phyloP scores from a whole-genome alignment of 2,797 vertebrate genomes.

The Cossypha niveicapilla region DNA sequence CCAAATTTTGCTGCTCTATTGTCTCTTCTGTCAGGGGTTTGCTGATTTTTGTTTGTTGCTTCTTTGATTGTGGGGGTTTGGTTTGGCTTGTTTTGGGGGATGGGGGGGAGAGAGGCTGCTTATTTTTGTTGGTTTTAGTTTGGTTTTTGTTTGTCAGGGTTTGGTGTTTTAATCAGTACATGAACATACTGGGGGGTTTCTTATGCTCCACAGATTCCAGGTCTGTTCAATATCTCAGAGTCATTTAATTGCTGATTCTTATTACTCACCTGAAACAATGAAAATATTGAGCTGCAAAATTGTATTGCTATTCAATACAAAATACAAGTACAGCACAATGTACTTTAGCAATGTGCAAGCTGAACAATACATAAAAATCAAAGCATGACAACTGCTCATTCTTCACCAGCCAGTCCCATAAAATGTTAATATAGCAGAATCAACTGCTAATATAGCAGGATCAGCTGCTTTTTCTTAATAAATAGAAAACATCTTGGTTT shows the following conservation, averaged over 20 bases:
- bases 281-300: background rate
- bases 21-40: background rate
- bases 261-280: background rate
- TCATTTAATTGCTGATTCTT: background rate
- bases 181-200: background rate
- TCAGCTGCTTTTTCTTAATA: background rate
- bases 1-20: background rate
- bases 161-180: background rate
- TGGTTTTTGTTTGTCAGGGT: background rate
- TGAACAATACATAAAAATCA: background rate
- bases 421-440: background rate
- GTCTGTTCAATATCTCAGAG: background rate
- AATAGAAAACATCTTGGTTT: background rate
- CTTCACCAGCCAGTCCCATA: background rate
- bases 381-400: background rate
- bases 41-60: background rate
- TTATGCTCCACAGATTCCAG: background rate
- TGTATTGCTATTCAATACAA: background rate
- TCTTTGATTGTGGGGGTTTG: background rate
- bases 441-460: background rate
- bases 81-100: rapidly evolving
- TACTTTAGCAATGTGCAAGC: background rate
- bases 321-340: background rate
- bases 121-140: background rate
- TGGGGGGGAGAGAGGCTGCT: rapidly evolving